Conservation (phyloP, 2,797 vertebrate species). For the Coendou prehensilis region DNA sequence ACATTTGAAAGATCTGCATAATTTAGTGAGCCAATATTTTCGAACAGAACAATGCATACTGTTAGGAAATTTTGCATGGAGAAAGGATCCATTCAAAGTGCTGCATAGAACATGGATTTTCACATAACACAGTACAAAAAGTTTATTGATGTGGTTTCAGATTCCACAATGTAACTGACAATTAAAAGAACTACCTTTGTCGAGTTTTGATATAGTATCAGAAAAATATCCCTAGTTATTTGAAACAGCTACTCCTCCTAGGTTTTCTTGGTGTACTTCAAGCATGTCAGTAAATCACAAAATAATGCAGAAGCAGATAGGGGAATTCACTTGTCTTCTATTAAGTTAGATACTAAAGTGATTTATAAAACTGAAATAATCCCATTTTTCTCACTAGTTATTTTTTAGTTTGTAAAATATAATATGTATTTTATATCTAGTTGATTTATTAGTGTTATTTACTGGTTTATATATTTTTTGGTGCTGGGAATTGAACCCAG, state of each 20-base stretch:
- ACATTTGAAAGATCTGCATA: constrained; percentile 58
- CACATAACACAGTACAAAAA: constrained; percentile 56
- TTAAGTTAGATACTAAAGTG: constrained; percentile 30
- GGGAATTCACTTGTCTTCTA: neutral
- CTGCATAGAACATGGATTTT: constrained; percentile 59
- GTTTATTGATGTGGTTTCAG: constrained; percentile 49
- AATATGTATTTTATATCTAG: neutral
- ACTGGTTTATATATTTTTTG: neutral
- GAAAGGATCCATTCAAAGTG: constrained; percentile 40
- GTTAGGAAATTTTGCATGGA: constrained; percentile 37
- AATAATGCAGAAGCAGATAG: neutral
- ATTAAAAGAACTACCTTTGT: constrained; percentile 58
- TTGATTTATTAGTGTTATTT: neutral
- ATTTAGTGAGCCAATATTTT: constrained; percentile 68
- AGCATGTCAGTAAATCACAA: neutral
- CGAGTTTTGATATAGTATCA: constrained; percentile 35
- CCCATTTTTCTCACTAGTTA: neutral
- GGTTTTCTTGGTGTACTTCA: constrained; percentile 22
- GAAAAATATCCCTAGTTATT: constrained; percentile 30
- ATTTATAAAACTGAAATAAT: neutral
- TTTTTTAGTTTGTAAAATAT: neutral
- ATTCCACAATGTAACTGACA: neutral
- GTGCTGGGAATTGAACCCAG: neutral
- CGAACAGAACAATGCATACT: neutral
- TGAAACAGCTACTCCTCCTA: constrained; percentile 28